Conservation (phyloP, 2,113 vertebrate genomes). For the Arvicanthis niloticus region DNA sequence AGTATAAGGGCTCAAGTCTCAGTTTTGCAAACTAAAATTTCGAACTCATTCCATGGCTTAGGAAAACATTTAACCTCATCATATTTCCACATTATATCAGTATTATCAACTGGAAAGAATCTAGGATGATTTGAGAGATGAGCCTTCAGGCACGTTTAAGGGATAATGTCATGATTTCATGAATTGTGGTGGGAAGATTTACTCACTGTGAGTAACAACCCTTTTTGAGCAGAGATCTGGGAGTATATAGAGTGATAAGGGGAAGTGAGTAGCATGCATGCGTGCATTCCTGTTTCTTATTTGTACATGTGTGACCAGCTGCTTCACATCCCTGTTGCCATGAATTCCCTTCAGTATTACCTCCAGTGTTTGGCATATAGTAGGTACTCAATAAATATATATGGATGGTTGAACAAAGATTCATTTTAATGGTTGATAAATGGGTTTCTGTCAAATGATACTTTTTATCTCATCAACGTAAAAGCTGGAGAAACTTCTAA, state of each 20-base stretch:
- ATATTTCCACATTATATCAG: not conserved
- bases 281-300: not conserved
- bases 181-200: not conserved
- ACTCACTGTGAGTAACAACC: not conserved
- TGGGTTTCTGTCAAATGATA: not conserved
- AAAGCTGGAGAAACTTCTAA: slow-evolving; percentile 22
- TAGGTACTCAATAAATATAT: slow-evolving; percentile 31
- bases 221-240: not conserved
- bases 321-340: not conserved
- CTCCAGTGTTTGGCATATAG: not conserved
- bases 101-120: not conserved
- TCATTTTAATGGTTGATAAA: not conserved
- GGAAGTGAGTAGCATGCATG: not conserved
- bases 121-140: not conserved
- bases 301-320: not conserved
- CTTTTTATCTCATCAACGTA: slow-evolving; percentile 23
- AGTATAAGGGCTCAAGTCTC: not conserved
- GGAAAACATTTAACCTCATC: not conserved
- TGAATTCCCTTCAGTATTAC: not conserved
- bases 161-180: not conserved
- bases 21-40: not conserved
- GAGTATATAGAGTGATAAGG: not conserved
- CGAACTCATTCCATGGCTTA: not conserved
- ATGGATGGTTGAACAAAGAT: not conserved
- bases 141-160: not conserved